Base-by-base conservation (phyloP, 2,888 invertebrate genomes). In the Pediacus dermestoides region DNA sequence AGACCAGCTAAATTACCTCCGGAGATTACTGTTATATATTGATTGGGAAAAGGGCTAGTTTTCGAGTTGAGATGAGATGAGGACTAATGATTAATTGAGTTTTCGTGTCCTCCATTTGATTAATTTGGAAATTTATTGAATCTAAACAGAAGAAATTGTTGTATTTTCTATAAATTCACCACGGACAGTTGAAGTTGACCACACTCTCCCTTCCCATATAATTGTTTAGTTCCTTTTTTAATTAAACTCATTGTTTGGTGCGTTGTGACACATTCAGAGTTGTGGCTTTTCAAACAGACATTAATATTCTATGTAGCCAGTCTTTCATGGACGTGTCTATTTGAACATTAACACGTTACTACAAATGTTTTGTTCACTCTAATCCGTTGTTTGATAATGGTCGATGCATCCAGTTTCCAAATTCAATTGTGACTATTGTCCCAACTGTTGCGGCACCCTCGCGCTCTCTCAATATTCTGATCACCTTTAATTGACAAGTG, bases 31-130 rank as follows among this genome's bases (percentile, higher is more conserved):
- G 3, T 28, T 13, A 3, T 28, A 13, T 63, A 63, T 63, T 62
- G 63, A 64, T 65, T 61, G 58, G 58, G 57, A 63, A 60, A 64
- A 57, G 63, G 53, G 61, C 63, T 61, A 62, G n/a, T 64, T 64
- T 64, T 57, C 57, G 55, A 56, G 58, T 61, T 58, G 57, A 57
- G 55, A 43, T n/a, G n/a, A 51, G 50, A 58, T 53, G 51, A 54
- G 53, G 42, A 50, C 57, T 53, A 62, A 61, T 66, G 66, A 68
- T 68, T 66, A 67, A 68, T 67, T 66, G 66, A 63, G 64, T 66
- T 65, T 62, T 60, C 63, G 58, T 66, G 62, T 62, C 58, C 53
- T 54, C 57, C 50, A 53, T 58, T 64, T 65, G 66, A 66, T 67
- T 65, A 65, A 66, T 66, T 63, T 58, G 53, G 57, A 55, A 58